Conservation (phyloP, 30 jellyfish, hydroid and myxozoan genomes). For the Catostylus mosaicus region DNA sequence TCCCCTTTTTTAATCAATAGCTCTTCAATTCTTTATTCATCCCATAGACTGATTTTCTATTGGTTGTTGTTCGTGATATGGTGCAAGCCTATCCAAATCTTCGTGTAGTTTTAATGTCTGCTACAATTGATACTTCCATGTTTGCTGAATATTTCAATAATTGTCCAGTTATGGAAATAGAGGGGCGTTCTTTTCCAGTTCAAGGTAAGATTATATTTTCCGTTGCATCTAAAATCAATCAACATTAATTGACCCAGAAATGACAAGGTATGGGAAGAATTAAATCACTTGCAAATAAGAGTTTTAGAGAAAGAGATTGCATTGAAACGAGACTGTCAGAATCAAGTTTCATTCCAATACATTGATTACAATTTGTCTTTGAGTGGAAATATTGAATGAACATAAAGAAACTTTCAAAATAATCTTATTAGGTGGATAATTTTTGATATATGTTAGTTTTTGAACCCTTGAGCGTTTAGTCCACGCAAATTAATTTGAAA, state of each 20-base stretch:
- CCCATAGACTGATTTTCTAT: slow-evolving; percentile 89
- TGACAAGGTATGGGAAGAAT: background rate
- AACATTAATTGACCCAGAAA: background rate
- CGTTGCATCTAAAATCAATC: background rate
- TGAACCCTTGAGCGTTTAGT: no score
- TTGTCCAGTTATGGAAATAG: slow-evolving; percentile 94
- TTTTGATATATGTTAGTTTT: no score
- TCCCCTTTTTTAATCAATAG: no score
- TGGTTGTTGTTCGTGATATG: slow-evolving; percentile 95
- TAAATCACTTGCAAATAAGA: background rate
- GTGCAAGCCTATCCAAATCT: slow-evolving; percentile 74
- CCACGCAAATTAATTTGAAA: no score
- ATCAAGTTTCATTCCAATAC: no score
- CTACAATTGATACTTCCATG: slow-evolving; percentile 94
- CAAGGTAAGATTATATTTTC: slow-evolving; percentile 68
- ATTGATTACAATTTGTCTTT: no score
- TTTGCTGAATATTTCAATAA: slow-evolving; percentile 81
- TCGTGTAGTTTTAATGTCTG: slow-evolving; percentile 95
- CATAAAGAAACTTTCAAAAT: no score
- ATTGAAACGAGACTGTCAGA: no score
- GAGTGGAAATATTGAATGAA: no score
- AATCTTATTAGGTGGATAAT: no score
- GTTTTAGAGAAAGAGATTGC: no score
- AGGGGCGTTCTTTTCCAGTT: slow-evolving; percentile 92
- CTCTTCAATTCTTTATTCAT: background rate